These are phyloP conservation scores for Pseudonaja textilis DNA, from an alignment of 2,113 vertebrate genomes.

Conservation along the genomic window DNA sequence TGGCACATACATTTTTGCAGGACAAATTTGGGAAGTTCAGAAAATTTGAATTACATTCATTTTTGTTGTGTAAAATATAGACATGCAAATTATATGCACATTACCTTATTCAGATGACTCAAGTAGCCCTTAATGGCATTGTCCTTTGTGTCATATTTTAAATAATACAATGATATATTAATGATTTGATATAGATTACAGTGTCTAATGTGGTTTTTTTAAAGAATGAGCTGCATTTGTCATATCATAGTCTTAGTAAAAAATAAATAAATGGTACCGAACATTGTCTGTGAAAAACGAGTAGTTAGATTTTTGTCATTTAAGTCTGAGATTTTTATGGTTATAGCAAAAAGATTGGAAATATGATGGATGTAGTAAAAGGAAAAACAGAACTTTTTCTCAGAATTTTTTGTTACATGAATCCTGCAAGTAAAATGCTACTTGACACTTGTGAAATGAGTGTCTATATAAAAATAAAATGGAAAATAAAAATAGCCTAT, in stretches of 20 bases:
- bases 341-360: not conserved
- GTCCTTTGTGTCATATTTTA: not conserved
- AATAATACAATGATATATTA: not conserved
- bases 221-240: not conserved
- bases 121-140: not conserved
- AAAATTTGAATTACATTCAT: not conserved
- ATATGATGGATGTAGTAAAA: not conserved
- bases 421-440: slow-evolving; percentile 34
- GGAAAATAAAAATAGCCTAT: slow-evolving; percentile 31
- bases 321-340: not conserved
- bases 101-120: not conserved
- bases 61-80: not conserved
- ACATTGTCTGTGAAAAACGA: not conserved
- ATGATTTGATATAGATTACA: not conserved
- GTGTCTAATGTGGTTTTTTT: not conserved
- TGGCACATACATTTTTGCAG: not conserved
- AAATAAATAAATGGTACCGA: not conserved
- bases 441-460: slow-evolving; percentile 21
- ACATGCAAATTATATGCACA: not conserved
- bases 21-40: not conserved
- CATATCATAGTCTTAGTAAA: not conserved
- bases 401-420: not conserved
- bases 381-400: not conserved
- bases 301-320: not conserved
- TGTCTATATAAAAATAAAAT: slow-evolving; percentile 41